Evolutionary conservation across 1,140 invertebrate species (phyloP).

Genomic region (Cotesia glomerata): DNA sequence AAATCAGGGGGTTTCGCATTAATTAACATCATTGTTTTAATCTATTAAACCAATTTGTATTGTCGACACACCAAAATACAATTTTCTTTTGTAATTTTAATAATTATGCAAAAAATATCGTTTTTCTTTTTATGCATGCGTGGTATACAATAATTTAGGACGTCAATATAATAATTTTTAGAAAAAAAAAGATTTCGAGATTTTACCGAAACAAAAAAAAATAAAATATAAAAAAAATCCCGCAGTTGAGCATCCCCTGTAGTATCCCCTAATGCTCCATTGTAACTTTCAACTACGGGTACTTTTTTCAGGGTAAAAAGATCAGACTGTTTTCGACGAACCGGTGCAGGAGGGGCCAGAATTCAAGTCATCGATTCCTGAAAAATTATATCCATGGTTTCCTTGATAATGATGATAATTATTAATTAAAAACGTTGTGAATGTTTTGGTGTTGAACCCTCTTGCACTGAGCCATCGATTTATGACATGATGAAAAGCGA

Average conservation of each 20-base stretch:
- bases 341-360: conserved; percentile 26
- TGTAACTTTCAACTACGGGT: conserved; percentile 1
- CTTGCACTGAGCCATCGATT: conserved; percentile 28
- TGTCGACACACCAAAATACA: conserved; percentile 53
- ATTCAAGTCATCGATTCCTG: conserved; percentile 22
- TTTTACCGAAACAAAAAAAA: background rate
- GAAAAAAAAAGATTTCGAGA: background rate
- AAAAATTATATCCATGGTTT: conserved; percentile 23
- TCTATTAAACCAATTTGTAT: conserved; percentile 51
- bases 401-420: conserved; percentile 8
- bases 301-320: background rate
- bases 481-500: background rate
- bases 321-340: conserved; percentile 16
- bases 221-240: background rate
- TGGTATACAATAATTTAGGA: background rate
- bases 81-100: conserved; percentile 21
- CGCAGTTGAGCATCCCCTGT: conserved; percentile 5
- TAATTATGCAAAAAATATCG: conserved; percentile 12
- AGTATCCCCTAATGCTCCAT: conserved; percentile 29
- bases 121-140: background rate
- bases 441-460: conserved; percentile 20
- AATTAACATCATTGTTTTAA: conserved; percentile 51
- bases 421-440: conserved; percentile 5
- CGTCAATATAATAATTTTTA: background rate
- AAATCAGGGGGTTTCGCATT: conserved; percentile 49